Conservation (phyloP, 2,113 vertebrate species). For the Perccottus glenii region DNA sequence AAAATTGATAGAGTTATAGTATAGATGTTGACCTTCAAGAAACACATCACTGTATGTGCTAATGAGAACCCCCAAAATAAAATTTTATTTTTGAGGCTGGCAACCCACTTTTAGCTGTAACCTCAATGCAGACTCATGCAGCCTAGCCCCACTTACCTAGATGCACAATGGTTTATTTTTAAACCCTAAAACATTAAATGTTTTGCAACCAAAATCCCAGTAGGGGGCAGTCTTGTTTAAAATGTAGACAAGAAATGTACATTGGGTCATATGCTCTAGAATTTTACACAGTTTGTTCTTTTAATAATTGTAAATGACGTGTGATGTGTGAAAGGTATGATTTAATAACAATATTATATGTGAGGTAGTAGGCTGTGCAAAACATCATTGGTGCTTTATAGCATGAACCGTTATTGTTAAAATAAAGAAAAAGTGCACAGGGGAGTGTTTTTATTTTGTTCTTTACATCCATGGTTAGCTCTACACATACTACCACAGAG, state of each 20-base stretch:
- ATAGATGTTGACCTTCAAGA: not conserved
- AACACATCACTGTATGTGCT: not conserved
- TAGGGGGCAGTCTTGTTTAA: conserved; percentile 54
- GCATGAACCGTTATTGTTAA: too few relatives aligned
- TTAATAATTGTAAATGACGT: too few relatives aligned
- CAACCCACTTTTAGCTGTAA: conserved; percentile 34
- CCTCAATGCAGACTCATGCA: conserved; percentile 33
- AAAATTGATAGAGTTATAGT: too few relatives aligned
- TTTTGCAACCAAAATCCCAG: conserved; percentile 32
- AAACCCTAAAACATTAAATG: not conserved
- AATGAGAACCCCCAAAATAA: conserved; percentile 5
- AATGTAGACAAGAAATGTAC: not conserved
- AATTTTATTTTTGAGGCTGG: conserved; percentile 7
- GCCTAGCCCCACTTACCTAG: conserved; percentile 38
- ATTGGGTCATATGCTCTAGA: not conserved
- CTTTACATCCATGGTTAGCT: not conserved
- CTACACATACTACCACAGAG: not conserved
- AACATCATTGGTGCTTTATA: not conserved
- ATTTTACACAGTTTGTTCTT: too few relatives aligned
- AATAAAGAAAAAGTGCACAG: not conserved
- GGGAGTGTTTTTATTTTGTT: not conserved
- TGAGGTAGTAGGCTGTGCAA: not conserved
- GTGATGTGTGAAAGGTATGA: not conserved
- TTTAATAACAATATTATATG: not conserved
- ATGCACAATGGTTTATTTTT: conserved; percentile 26